Base-by-base conservation (phyloP, 2,797 vertebrate genomes). In the Limnodromus scolopaceus region DNA sequence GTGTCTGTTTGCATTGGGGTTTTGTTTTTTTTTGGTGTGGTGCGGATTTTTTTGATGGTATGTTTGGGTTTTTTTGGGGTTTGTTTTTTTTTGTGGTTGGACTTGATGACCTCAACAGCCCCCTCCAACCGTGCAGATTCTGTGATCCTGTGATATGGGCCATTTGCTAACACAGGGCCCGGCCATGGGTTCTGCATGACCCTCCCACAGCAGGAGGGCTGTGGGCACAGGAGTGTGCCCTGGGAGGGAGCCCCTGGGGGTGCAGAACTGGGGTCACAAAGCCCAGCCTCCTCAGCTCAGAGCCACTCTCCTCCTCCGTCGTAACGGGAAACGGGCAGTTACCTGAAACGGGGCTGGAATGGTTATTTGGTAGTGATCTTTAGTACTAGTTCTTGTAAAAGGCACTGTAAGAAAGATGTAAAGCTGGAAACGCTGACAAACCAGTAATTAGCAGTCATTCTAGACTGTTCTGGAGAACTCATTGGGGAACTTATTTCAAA, bases 361-460 rank as follows among this genome's bases (percentile, higher is more conserved):
- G 86, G 66, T 94, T 91, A 96, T 90, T 95, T 69, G 70, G 72
- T 48, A 76, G 51, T 16, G 10, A 64, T 78, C 91, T 96, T 95
- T 84, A 95, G 77, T 48, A 60, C 63, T 61, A 68, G 48, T 51
- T 94, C 84, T 84, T 89, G 74, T 92, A 95, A 57, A 78, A 18
- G 76, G 84, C 79, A 91, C 93, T 85, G 7, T 24, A 51, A 87
- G 75, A 28, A 64, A 96, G 85, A 94, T 32, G 82, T 55, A 93
- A 84, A 77, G 74, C 82, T 80, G 55, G 71, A 87, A 94, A 66
- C 32, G 36, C 82, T 93, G 85, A 92, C 85, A 85, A 64, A 53
- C 10, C 72, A 63, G 43, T 36, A 69, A 96, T 83, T 55, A 93
- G 84, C 89, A 91, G 89, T 72, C 45, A 5, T 92, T 96, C 87